Conservation (phyloP, 2,797 vertebrate species). For the Threskiornis aethiopicus region DNA sequence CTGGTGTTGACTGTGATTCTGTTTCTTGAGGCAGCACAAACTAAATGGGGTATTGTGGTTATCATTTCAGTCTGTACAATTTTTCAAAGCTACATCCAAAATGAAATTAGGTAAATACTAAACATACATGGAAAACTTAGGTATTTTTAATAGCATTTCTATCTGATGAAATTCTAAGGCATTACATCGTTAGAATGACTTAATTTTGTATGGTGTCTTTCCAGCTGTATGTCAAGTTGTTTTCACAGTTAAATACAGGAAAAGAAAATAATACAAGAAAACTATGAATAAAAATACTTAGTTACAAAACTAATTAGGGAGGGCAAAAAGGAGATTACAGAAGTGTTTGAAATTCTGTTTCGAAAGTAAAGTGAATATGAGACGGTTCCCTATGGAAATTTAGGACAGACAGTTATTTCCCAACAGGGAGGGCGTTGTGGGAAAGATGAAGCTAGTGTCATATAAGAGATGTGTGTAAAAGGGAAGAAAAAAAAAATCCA, state of each 20-base stretch:
- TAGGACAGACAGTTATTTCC: not conserved
- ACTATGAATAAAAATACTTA: not conserved
- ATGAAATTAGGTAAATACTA: not conserved
- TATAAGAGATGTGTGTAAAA: not conserved
- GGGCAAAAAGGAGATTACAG: not conserved
- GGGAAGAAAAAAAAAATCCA: not conserved
- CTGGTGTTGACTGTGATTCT: not conserved
- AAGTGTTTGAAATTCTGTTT: not conserved
- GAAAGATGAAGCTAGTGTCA: not conserved
- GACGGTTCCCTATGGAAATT: not conserved
- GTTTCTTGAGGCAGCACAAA: not conserved
- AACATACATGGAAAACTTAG: not conserved
- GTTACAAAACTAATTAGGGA: not conserved
- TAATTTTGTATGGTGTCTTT: not conserved
- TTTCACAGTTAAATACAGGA: not conserved
- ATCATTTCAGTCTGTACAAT: not conserved
- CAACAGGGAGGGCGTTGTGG: not conserved
- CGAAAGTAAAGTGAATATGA: not conserved
- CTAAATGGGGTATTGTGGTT: not conserved
- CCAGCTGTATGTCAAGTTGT: not conserved
- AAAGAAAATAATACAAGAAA: not conserved
- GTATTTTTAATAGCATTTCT: not conserved
- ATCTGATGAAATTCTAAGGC: not conserved
- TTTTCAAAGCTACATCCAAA: not conserved
- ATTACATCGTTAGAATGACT: not conserved